Evolutionary conservation across 2,797 vertebrate species (phyloP), one percentile per base, ranked within the genome.

Genomic region (Propithecus deckenii): DNA sequence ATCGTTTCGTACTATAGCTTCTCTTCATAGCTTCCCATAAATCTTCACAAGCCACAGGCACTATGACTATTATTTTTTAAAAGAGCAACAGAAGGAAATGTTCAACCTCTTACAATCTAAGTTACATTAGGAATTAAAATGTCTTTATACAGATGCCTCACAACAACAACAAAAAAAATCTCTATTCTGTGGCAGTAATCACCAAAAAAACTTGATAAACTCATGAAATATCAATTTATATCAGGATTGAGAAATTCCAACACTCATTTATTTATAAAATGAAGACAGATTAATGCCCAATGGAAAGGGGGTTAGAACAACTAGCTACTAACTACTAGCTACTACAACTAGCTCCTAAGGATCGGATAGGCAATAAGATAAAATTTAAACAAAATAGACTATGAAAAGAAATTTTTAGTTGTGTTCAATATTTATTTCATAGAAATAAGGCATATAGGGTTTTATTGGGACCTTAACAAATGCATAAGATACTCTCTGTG

Each of bases 41-140:
- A 97, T 96, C 97, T 96, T 87, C 76, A 96, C 55, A 98, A 98
- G 97, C 98, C 98, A 98, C 92, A 97, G 97, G 97, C 98, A 91
- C 86, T 90, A 2, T 63, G 76, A 93, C 71, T 92, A 22, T 89
- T 92, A 71, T 65, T 98, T 97, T 96, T 97, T 96, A 97, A 98
- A 97, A 95, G 97, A 98, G 88, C 96, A 95, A 93, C 96, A 94
- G 85, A 61, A 43, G 89, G 95, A 61, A 96, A 98, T 13, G 67
- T 97, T 93, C 97, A 95, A 32, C 85, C 92, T 96, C 85, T 35
- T 80, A 3, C 95, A 80, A 94, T 97, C 41, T 94, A 96, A 97
- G 69, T 94, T 75, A 89, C 91, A 89, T 96, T 86, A 97, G 28
- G 96, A 98, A 97, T 98, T 59, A 97, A 98, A 98, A 98, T 97